Evolutionary conservation across 2,888 invertebrate genomes (phyloP).

Genomic region (Cordilura impudica): DNA sequence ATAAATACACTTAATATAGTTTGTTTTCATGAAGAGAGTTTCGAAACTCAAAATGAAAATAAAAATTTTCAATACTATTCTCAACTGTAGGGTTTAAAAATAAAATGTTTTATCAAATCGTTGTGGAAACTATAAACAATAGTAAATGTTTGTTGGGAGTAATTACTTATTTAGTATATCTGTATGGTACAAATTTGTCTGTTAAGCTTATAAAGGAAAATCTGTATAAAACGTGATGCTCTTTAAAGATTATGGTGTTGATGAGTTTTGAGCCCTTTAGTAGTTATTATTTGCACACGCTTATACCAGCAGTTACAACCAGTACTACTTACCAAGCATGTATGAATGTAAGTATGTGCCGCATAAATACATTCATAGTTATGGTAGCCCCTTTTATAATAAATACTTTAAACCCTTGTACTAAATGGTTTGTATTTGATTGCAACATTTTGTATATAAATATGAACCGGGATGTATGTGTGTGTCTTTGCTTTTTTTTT

Average conservation of each 20-base stretch:
- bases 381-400: not conserved
- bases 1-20: no score
- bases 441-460: conserved; percentile 5
- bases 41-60: no score
- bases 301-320: conserved; percentile 1
- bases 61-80: no score
- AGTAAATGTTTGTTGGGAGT: not conserved
- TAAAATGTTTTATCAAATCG: no score
- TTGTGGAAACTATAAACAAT: no score
- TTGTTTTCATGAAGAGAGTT: no score
- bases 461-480: not conserved
- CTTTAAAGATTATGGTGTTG: conserved; percentile 32
- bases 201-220: conserved; percentile 33
- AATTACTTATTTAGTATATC: not conserved
- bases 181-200: conserved; percentile 1
- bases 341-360: no score
- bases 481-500: not conserved
- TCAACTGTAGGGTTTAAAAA: no score
- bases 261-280: conserved; percentile 29
- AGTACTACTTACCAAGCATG: not conserved
- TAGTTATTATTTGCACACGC: conserved; percentile 40
- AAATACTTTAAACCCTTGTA: conserved; percentile 12
- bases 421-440: conserved; percentile 32
- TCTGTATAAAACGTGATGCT: conserved; percentile 44
- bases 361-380: not conserved